phyloP scores from a whole-genome alignment of 2,113 vertebrate species.

The Xiphias gladius region DNA sequence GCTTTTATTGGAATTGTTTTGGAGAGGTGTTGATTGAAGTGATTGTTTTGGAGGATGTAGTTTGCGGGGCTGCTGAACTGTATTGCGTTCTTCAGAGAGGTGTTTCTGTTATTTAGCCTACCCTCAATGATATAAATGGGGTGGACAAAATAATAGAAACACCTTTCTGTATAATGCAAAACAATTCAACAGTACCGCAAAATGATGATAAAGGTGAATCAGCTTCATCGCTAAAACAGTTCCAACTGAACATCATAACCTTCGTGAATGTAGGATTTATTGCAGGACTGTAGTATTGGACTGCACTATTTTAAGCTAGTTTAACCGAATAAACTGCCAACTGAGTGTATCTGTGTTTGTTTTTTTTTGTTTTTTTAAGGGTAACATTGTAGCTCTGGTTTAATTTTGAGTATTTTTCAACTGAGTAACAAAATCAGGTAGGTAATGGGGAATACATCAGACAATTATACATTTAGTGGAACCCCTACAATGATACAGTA shows the following conservation, averaged over 20 bases:
- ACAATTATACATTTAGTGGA: neutral
- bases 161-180: neutral
- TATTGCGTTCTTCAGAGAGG: too few relatives aligned
- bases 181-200: neutral
- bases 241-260: too few relatives aligned
- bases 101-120: neutral
- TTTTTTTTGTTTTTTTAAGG: neutral
- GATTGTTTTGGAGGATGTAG: neutral
- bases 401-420: neutral
- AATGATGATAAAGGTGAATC: neutral
- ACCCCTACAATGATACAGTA: neutral
- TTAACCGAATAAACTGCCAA: neutral
- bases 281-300: neutral
- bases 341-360: neutral
- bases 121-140: neutral
- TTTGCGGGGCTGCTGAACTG: neutral
- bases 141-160: neutral
- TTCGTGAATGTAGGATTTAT: too few relatives aligned
- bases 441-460: neutral
- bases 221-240: neutral
- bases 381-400: neutral
- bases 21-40: neutral
- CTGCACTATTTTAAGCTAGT: neutral
- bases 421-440: neutral
- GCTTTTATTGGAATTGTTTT: neutral